Conservation (phyloP, 2,113 vertebrate species). For the Xenus cinereus region DNA sequence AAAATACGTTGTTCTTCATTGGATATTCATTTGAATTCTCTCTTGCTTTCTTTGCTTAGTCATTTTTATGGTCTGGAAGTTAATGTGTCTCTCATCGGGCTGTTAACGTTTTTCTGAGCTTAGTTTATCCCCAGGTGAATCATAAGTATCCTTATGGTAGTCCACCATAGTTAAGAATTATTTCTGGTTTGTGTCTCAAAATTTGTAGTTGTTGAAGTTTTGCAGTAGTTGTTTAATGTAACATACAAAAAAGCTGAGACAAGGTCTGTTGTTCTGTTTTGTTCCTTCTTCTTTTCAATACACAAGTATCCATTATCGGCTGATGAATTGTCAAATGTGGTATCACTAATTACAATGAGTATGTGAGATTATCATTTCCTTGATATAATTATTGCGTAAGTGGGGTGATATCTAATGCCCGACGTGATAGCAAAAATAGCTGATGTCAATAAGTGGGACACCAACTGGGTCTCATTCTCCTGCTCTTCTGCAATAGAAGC, state of each 20-base stretch:
- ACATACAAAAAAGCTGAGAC: not conserved
- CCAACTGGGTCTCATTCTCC: not conserved
- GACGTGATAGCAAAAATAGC: not conserved
- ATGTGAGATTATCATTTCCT: not conserved
- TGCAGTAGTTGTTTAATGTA: not conserved
- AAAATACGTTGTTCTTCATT: not conserved
- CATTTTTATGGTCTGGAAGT: not conserved
- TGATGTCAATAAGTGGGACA: rapidly evolving
- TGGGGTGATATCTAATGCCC: not conserved
- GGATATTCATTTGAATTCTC: not conserved
- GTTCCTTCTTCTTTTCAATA: not conserved
- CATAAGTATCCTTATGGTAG: not conserved
- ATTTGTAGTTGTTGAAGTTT: not conserved
- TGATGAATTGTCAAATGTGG: not conserved
- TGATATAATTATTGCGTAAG: not conserved
- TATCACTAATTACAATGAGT: not conserved
- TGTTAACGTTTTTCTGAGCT: not conserved
- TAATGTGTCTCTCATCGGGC: not conserved
- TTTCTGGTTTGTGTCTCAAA: not conserved
- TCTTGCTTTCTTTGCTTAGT: not conserved
- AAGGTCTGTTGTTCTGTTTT: not conserved
- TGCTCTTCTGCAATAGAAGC: not conserved
- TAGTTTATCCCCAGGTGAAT: not conserved
- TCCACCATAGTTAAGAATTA: not conserved
- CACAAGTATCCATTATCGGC: not conserved